A percentile compares a stretch with the other conserved stretches of the same genome.
Conservation (phyloP, 2,113 vertebrate genomes). For the Melanocharis versteri region DNA sequence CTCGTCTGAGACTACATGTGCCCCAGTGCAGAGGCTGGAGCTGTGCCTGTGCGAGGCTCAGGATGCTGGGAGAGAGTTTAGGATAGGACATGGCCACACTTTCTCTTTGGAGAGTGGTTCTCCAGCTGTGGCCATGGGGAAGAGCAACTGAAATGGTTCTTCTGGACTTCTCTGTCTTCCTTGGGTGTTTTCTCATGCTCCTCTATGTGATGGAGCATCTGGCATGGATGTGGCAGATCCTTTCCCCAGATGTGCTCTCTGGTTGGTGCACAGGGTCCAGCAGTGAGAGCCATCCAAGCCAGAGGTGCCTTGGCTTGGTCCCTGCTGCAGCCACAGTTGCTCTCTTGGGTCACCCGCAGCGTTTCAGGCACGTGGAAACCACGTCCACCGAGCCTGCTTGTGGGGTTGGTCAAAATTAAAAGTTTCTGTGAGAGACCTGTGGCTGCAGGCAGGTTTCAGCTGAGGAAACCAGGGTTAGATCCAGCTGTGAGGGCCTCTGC, state of each 20-base stretch:
- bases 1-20: not conserved
- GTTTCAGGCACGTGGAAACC: not conserved
- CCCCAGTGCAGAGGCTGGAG: not conserved
- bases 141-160: not conserved
- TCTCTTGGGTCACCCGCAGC: not conserved
- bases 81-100: not conserved
- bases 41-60: not conserved
- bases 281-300: not conserved
- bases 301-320: not conserved
- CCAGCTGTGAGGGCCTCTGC: not conserved
- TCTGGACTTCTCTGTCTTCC: not conserved
- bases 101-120: not conserved
- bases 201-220: not conserved
- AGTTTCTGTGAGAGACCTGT: not conserved
- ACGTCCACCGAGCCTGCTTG: fast-evolving
- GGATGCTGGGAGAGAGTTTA: not conserved
- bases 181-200: not conserved
- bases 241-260: not conserved
- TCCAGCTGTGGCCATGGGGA: not conserved
- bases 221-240: not conserved
- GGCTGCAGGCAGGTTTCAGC: slow-evolving; percentile 6
- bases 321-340: not conserved
- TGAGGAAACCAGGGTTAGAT: not conserved
- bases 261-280: not conserved
- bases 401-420: not conserved